Evolutionary conservation across 2,888 invertebrate genomes (phyloP), one percentile per base, ranked within the genome.

Genomic region (Ganaspis brasiliensis): DNA sequence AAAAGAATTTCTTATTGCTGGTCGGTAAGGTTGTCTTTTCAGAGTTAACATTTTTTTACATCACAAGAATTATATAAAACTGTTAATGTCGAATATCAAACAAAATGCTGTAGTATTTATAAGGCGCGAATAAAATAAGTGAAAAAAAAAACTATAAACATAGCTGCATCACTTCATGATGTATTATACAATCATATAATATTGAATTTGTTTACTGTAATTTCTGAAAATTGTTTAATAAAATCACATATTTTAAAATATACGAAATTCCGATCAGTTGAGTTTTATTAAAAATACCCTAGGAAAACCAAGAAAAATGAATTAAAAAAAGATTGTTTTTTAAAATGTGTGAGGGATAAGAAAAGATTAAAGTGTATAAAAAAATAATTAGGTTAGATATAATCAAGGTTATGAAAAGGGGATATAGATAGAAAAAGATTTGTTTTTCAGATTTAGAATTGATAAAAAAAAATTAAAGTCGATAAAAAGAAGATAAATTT

Each of bases 1-100:
- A 67, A 67, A 67, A 49, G 26, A 67, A 67, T 67, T n/a, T 67
- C 67, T 67, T 67, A 67, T 67, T 67, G 67, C 67, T 67, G 67
- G 67, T 67, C 67, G 67, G 67, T 67, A 67, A 67, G 67, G 67
- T 49, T 40, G 45, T 45, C 45, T 67, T 67, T 67, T 67, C 21
- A 16, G n/a, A 24, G 45, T 67, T 67, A 21, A 21, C 10, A 40
- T 67, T 67, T 24, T 14, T 67, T 67, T 67, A 67, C 45, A 49
- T 24, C 9, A 59, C 16, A 49, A 26, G 1, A 67, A 45, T 26
- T 24, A 67, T 24, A 63, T 40, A 63, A 37, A n/a, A 63, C 14
- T 63, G 63, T 40, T 63, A 40, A 12, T 45, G 24, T 67, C 14
- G 45, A 67, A 24, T 67, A 45, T 67, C 45, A 45, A 49, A 40